Evolutionary conservation across 1,140 invertebrate species (phyloP).

Genomic region (Euborellia annulipes): DNA sequence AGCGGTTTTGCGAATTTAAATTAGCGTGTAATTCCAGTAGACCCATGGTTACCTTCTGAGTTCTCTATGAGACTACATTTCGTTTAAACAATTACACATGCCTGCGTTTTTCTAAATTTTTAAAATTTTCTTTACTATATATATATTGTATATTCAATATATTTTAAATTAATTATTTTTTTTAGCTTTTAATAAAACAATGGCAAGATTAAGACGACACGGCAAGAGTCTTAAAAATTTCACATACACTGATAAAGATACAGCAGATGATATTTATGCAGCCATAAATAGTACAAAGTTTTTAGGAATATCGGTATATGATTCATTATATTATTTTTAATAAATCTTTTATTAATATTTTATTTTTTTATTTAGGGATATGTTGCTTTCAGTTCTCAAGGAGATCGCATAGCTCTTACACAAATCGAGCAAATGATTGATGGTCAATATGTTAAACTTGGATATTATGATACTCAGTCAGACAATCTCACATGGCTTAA

Average conservation of each 20-base stretch:
- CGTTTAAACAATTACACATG: too few species aligned
- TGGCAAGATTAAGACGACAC: slow-evolving; percentile 61
- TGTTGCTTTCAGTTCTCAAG: slow-evolving; percentile 91
- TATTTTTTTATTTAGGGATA: slow-evolving; percentile 46
- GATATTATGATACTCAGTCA: slow-evolving; percentile 88
- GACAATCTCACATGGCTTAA: slow-evolving; percentile 91
- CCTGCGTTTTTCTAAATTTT: too few species aligned
- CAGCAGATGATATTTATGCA: slow-evolving; percentile 87
- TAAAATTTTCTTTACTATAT: too few species aligned
- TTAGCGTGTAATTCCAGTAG: too few species aligned
- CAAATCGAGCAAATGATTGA: slow-evolving; percentile 95
- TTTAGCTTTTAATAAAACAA: slow-evolving; percentile 89
- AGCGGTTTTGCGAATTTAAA: too few species aligned
- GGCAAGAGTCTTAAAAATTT: slow-evolving; percentile 85
- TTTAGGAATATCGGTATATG: slow-evolving; percentile 86
- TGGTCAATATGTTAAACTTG: slow-evolving; percentile 88
- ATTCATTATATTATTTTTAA: slow-evolving; percentile 1
- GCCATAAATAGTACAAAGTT: slow-evolving; percentile 97
- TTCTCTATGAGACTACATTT: too few species aligned
- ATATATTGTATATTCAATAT: too few species aligned
- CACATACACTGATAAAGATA: slow-evolving; percentile 90
- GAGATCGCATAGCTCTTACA: slow-evolving; percentile 95
- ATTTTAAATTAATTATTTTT: slow-evolving; percentile 15
- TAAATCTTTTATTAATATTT: slow-evolving; percentile 3
- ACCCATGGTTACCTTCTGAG: too few species aligned